phyloP scores from a whole-genome alignment of 2,888 invertebrate species.

The Synergus japonicus region DNA sequence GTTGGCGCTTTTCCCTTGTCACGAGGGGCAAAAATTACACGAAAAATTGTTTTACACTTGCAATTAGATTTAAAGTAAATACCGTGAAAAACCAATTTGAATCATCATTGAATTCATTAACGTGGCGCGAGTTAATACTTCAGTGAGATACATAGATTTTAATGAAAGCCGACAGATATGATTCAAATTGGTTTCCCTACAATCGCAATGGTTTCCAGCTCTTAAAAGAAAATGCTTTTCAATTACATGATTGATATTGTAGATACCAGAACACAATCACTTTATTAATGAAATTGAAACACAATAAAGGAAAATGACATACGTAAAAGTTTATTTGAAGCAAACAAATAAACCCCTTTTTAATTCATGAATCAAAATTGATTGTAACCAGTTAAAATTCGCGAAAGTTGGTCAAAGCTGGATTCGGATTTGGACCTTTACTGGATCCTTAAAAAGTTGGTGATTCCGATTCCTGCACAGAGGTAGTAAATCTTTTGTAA shows the following conservation, averaged over 20 bases:
- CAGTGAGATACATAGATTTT: neutral
- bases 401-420: too few species aligned
- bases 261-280: neutral
- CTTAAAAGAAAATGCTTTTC: neutral
- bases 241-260: neutral
- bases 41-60: neutral
- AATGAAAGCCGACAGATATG: neutral
- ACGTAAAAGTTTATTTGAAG: too few species aligned
- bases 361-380: too few species aligned
- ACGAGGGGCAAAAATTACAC: neutral
- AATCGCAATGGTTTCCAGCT: neutral
- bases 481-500: slow-evolving; percentile 44
- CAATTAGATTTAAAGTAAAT: neutral
- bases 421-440: too few species aligned
- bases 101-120: too few species aligned
- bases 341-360: too few species aligned
- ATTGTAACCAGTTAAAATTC: too few species aligned
- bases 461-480: neutral
- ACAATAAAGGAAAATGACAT: too few species aligned
- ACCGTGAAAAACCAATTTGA: neutral
- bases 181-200: neutral
- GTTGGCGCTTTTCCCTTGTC: neutral
- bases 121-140: neutral
- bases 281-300: neutral
- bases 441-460: too few species aligned